Conservation (phyloP, 1,140 invertebrate species). For the Eurosta solidaginis region DNA sequence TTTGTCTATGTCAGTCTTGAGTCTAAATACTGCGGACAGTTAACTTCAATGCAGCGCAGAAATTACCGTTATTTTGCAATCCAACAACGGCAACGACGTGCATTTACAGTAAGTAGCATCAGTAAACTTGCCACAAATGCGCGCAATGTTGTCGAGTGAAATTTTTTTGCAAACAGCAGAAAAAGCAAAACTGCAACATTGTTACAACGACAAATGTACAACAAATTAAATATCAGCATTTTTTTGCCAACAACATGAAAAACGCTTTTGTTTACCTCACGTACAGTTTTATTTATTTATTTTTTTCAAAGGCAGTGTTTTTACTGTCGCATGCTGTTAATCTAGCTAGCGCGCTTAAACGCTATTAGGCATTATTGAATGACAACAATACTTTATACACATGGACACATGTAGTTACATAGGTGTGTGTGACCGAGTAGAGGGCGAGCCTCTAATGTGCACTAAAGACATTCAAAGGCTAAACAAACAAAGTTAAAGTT, state of each 20-base stretch:
- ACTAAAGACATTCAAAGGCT: background rate
- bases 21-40: constrained; percentile 9
- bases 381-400: no score
- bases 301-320: background rate
- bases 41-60: background rate
- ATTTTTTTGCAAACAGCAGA: constrained; percentile 1
- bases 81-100: background rate
- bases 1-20: background rate
- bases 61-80: background rate
- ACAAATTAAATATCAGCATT: background rate
- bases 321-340: constrained; percentile 4
- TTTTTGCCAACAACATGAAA: background rate
- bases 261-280: background rate
- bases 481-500: background rate
- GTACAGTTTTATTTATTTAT: background rate
- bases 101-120: background rate
- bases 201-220: no score
- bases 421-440: background rate
- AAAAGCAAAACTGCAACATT: no score
- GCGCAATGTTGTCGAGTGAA: constrained; percentile 25
- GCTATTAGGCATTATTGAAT: background rate
- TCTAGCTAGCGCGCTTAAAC: background rate
- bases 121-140: constrained; percentile 8
- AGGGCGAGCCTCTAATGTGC: background rate
- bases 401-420: background rate